phyloP scores from a whole-genome alignment of 1,140 invertebrate species.

The Aphaenogaster ashmeadi region DNA sequence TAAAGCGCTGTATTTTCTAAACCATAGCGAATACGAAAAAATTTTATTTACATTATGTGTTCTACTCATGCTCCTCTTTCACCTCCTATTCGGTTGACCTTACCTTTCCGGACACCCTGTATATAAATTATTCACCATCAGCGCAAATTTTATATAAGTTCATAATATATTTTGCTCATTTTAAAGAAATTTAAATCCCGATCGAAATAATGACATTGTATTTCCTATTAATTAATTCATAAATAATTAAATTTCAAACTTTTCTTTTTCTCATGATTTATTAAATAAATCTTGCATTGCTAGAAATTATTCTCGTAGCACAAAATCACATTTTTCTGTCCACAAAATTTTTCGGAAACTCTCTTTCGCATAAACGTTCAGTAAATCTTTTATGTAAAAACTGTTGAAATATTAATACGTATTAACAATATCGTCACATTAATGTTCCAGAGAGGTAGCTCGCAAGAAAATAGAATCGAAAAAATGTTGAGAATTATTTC shows the following conservation, averaged over 20 bases:
- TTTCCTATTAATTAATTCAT: not conserved
- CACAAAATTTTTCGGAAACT: not conserved
- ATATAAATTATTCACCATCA: not conserved
- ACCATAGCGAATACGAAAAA: too few relatives aligned
- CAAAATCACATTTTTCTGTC: not conserved
- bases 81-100: too few relatives aligned
- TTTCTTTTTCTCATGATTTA: too few relatives aligned
- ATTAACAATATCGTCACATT: constrained; percentile 1
- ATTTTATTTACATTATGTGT: too few relatives aligned
- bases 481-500: constrained; percentile 19
- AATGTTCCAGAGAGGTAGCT: not conserved
- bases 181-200: not conserved
- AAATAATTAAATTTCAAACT: not conserved
- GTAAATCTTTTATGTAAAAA: not conserved
- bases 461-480: not conserved
- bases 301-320: not conserved
- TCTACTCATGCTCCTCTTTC: too few relatives aligned
- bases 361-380: not conserved
- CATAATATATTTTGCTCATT: not conserved
- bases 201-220: not conserved
- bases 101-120: too few relatives aligned
- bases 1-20: too few relatives aligned
- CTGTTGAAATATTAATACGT: not conserved
- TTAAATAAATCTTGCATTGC: not conserved
- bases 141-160: not conserved